Evolutionary conservation across 2,797 vertebrate genomes (phyloP), one percentile per base, ranked within the genome.

Genomic region (Setipinna tenuifilis): DNA sequence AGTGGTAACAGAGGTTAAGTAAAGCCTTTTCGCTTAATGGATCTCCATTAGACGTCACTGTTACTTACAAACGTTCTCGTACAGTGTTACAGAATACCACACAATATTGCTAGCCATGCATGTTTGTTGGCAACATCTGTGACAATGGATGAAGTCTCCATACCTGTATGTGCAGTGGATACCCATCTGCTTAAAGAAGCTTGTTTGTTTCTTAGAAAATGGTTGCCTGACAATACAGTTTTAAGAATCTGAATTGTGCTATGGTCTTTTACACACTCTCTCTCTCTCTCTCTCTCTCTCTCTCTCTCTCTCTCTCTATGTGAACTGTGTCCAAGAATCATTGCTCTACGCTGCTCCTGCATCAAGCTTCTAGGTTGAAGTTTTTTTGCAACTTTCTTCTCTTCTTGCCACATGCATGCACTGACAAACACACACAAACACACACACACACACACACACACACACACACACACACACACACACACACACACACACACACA

Each of bases 341-440:
- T 87, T 85, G 85, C 35, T 83, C 44, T 87, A 84, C 75, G n/a
- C 48, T 58, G 61, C 19, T 88, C 50, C 71, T 78, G 31, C 35
- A 41, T 41, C 7, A 3, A 3, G 84, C 23, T 83, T 48, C 83
- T 41, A 50, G 81, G 71, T 82, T 31, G 17, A 41, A 28, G 23
- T n/a, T n/a, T 61, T 80, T 83, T 19, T 23, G 58, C 58, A 61
- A 19, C n/a, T 80, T 68, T 83, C 44, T 83, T 11, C 59, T 61
- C 21, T 5, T n/a, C 21, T 46, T 41, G 35, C 35, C 23, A 25
- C 23, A 25, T 2, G 25, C 62, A 7, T 25, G 3, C 61, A 14
- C 35, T 10, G 21, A 23, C 59, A 0, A n/a, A 25, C 62, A 25
- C 25, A 28, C 62, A 28, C 62, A 28, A 23, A 5, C 35, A 41